phyloP scores from a whole-genome alignment of 92 coral and sea anemone species.

The Hydrozoanthus gracilis region DNA sequence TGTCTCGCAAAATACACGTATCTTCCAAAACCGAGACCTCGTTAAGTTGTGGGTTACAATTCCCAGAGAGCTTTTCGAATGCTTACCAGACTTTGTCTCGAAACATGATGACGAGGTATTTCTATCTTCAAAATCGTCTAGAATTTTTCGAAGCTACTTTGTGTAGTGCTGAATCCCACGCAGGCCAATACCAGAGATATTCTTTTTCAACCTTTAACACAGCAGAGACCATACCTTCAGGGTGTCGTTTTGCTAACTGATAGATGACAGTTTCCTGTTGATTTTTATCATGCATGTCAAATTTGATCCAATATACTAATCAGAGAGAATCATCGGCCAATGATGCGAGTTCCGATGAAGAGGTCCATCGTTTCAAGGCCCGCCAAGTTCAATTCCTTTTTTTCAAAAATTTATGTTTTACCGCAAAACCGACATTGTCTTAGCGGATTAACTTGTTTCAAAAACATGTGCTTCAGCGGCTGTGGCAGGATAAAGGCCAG shows the following conservation, averaged over 20 bases:
- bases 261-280: constrained; percentile 37
- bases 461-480: constrained; percentile 1
- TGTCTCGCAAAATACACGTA: background rate
- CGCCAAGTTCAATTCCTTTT: background rate
- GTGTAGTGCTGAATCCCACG: constrained; percentile 18
- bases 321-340: constrained; percentile 15
- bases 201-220: constrained; percentile 29
- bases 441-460: background rate
- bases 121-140: background rate
- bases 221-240: constrained; percentile 11
- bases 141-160: background rate
- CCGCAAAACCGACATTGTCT: constrained; percentile 13
- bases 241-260: background rate
- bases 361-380: background rate
- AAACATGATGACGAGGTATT: constrained; percentile 18
- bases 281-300: constrained; percentile 17
- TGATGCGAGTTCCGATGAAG: background rate
- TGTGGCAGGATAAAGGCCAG: constrained; percentile 10
- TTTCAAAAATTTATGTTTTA: background rate
- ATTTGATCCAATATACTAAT: constrained; percentile 31
- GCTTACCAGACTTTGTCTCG: constrained; percentile 38
- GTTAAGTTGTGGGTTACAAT: background rate
- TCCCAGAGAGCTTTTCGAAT: background rate
- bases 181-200: constrained; percentile 20
- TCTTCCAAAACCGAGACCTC: background rate